Evolutionary conservation across 2,888 invertebrate genomes (phyloP), one percentile per base, ranked within the genome.

Genomic region (Sarcophaga caerulescens): DNA sequence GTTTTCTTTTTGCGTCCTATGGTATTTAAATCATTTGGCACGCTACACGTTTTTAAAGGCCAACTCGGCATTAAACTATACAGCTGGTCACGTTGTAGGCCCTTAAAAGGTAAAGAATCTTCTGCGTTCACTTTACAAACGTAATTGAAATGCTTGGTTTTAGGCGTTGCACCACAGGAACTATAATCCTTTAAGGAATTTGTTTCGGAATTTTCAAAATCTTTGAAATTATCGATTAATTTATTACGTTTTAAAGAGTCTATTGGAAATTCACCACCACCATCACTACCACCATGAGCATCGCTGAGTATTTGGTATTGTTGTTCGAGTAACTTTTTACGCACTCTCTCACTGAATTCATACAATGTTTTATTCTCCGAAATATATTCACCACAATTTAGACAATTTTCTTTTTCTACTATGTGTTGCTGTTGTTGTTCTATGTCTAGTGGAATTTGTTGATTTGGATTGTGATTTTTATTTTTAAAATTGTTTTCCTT

Each of bases 11-110:
- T 87, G 11, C 89, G 89, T 19, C 90, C 92, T 77, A 92, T 82
- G 76, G 90, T 89, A 81, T 92, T 90, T 79, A 92, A 89, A 89
- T 91, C 91, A 87, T 89, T 91, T 81, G 92, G 92, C 65, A 92
- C 90, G 87, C 91, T 91, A 17, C 89, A 88, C 5, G 89, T 89
- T 45, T 88, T 85, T 52, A 57, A 73, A 12, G 86, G 83, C 86
- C 86, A 86, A 78, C 65, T 83, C 83, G 69, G 86, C 87, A 84
- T 87, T 76, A 84, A 79, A 71, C 63, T 82, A 60, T 74, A 17
- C 35, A 35, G 35, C 35, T 35, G 35, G 35, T 35, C 8, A 35
- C 35, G 35, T 35, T 8, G 35, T 2, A 35, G 35, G 35, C 35
- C 35, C 35, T 35, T 35, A 35, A 35, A 35, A 10, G 35, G 35